Conservation (phyloP, 1,140 invertebrate genomes). For the Andricus grossulariae region DNA sequence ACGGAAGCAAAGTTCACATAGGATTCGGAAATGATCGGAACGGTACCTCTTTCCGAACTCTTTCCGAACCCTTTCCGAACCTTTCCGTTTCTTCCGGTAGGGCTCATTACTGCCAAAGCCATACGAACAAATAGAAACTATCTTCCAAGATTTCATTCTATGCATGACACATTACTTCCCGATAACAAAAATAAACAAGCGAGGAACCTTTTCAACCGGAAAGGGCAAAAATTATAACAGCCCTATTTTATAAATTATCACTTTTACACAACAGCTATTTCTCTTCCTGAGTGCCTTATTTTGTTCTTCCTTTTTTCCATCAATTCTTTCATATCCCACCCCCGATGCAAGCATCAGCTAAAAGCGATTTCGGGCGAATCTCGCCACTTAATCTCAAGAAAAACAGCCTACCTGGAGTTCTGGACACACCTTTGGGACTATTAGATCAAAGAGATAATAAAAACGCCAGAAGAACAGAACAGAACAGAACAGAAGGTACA, state of each 20-base stretch:
- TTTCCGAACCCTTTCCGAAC: too few relatives aligned
- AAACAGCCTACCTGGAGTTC: slow-evolving; percentile 20
- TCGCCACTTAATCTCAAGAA: slow-evolving; percentile 11
- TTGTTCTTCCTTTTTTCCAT: slow-evolving; percentile 8
- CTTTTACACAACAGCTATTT: background rate
- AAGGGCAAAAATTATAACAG: slow-evolving; percentile 1
- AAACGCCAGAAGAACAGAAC: background rate
- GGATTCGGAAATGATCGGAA: too few relatives aligned
- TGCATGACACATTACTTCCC: background rate
- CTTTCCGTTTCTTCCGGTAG: too few relatives aligned
- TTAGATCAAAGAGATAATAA: slow-evolving; percentile 20
- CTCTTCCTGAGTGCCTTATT: background rate
- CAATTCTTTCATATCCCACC: background rate
- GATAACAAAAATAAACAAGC: background rate
- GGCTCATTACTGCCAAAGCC: too few relatives aligned
- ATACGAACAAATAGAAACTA: too few relatives aligned
- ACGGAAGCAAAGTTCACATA: too few relatives aligned
- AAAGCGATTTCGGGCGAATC: slow-evolving; percentile 15
- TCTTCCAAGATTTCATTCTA: too few relatives aligned
- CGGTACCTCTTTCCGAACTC: too few relatives aligned
- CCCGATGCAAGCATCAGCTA: slow-evolving; percentile 8
- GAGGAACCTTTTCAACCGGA: background rate
- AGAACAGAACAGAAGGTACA: slow-evolving; percentile 17
- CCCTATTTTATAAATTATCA: slow-evolving; percentile 1
- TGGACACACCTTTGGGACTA: slow-evolving; percentile 15